Base-by-base conservation (phyloP, 2,888 invertebrate genomes). In the Sphecodes monilicornis region DNA sequence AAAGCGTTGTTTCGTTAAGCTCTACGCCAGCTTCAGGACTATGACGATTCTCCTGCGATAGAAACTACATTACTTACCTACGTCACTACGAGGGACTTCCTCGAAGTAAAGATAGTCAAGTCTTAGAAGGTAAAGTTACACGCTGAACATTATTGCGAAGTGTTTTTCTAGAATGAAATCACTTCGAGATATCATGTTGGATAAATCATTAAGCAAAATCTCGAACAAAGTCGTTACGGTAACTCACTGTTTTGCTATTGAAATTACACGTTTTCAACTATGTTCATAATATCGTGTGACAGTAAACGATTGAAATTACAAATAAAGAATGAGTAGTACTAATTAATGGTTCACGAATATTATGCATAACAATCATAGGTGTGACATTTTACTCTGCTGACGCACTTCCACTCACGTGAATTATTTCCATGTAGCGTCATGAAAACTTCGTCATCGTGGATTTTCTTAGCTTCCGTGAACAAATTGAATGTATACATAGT, bases 381-480 rank as follows among this genome's bases (percentile, higher is more conserved):
- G 32, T 11, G n/a, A 74, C 60, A 73, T 88, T 84, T 85, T 60
- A 69, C 60, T 36, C 32, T 41, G 39, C 41, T 76, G 86, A 86
- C 85, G 78, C 80, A 32, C 64, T 54, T 36, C 54, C 76, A 41
- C 86, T 86, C 75, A 90, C 85, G 41, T 41, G 76, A 85, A 82
- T 79, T 80, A 80, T 41, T 36, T 57, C 39, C 36, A 39, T 68
- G 22, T 68, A 39, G 39, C 85, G 88, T 89, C 89, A 86, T 43
- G 18, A 10, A 13, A 22, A 39, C 36, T n/a, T 68, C 68, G 68
- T 68, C 68, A 70, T 70, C 39, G 22, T 70, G n/a, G 57, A 32
- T 39, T 60, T 60, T 29, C 54, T 57, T 68, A 22, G 39, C n/a
- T 68, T 68, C 68, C 32, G 43, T 26, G 68, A 68, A 68, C 36